A percentile compares a stretch with the other conserved stretches of the same genome.
phyloP scores from a whole-genome alignment of 1,140 invertebrate species.

The Argopecten irradians region DNA sequence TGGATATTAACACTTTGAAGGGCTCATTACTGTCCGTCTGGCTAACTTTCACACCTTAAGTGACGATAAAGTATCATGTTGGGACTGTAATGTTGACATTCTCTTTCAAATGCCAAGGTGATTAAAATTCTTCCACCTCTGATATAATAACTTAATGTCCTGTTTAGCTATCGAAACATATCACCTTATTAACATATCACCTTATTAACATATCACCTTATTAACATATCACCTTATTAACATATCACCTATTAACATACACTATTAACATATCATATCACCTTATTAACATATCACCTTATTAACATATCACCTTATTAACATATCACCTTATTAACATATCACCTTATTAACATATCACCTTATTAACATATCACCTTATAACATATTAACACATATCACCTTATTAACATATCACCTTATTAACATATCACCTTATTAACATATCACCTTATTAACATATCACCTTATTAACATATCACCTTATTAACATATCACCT shows the following conservation, averaged over 20 bases:
- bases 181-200: not conserved
- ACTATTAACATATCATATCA: too few species aligned
- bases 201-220: not conserved
- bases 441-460: not conserved
- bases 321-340: not conserved
- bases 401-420: not conserved
- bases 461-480: not conserved
- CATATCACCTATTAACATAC: not conserved
- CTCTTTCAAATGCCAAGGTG: conserved; percentile 1
- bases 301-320: not conserved
- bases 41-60: not conserved
- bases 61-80: not conserved
- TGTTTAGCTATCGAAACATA: not conserved
- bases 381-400: too few species aligned
- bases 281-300: not conserved
- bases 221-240: not conserved
- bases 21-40: not conserved
- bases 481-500: not conserved
- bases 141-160: not conserved
- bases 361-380: too few species aligned
- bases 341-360: not conserved
- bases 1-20: not conserved
- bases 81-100: not conserved
- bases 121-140: not conserved
- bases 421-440: not conserved